phyloP scores from a whole-genome alignment of 2,113 vertebrate species.

The Rhineura floridana region DNA sequence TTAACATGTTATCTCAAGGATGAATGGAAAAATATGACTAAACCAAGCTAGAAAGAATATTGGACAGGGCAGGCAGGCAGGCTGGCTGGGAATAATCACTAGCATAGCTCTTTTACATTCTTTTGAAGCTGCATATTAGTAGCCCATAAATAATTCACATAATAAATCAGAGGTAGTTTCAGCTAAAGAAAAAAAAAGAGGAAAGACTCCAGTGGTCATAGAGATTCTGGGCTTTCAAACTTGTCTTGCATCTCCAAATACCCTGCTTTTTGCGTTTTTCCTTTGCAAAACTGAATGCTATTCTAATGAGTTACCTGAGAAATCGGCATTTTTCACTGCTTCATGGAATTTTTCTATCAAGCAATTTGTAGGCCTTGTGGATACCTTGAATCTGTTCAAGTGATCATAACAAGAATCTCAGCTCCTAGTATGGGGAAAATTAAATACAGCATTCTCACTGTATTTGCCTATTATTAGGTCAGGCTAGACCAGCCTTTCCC shows the following conservation, averaged over 20 bases:
- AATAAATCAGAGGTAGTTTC: not conserved
- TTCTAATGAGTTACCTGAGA: not conserved
- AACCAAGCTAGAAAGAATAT: accelerated
- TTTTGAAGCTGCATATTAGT: not conserved
- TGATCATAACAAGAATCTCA: not conserved
- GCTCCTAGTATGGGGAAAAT: not conserved
- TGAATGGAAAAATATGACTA: not conserved
- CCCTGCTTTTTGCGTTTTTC: not conserved
- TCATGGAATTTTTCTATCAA: not conserved
- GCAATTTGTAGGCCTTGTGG: not conserved
- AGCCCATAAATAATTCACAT: not conserved
- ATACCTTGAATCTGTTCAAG: not conserved
- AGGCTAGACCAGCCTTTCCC: too few species aligned
- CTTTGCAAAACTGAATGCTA: not conserved
- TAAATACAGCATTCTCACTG: not conserved
- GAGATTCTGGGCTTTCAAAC: not conserved
- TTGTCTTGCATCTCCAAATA: not conserved
- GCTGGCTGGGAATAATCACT: not conserved
- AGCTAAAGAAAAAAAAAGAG: not conserved
- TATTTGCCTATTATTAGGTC: not conserved
- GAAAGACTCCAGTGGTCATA: not conserved
- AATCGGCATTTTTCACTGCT: not conserved
- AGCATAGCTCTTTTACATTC: not conserved
- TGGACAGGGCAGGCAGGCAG: not conserved
- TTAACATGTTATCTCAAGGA: conserved; percentile 11